Percentiles rank a stretch among this genome's conserved stretches.
Conservation (phyloP, 2,888 invertebrate species). For the Micoletzkya japonica region DNA sequence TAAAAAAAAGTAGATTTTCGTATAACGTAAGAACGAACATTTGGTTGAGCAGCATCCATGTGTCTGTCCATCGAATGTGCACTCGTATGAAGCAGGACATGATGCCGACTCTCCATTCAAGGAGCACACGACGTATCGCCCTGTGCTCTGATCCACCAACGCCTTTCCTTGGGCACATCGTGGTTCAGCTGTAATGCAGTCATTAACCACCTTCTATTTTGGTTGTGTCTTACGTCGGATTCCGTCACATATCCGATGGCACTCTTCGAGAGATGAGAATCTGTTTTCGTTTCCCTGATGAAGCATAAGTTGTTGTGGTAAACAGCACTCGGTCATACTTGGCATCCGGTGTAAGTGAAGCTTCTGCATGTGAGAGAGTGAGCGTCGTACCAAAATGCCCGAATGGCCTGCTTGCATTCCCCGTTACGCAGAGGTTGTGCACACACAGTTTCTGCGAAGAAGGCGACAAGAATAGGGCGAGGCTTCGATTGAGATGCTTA, state of each 20-base stretch:
- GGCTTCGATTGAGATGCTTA: conserved; percentile 26
- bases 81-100: conserved; percentile 53
- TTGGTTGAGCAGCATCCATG: conserved; percentile 53
- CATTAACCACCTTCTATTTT: neutral
- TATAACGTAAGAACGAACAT: conserved; percentile 4
- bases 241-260: conserved; percentile 37
- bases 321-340: neutral
- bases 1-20: neutral
- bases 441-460: conserved; percentile 46
- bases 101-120: conserved; percentile 29
- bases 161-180: conserved; percentile 22
- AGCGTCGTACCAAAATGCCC: conserved; percentile 41
- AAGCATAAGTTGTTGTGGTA: neutral
- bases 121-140: conserved; percentile 2
- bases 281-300: conserved; percentile 50
- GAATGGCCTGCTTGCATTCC: conserved; percentile 49
- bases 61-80: conserved; percentile 46
- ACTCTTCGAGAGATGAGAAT: conserved; percentile 47
- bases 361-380: conserved; percentile 1
- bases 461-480: too few relatives aligned
- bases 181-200: conserved; percentile 15
- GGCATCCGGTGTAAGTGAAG: conserved; percentile 25
- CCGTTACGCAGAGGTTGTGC: conserved; percentile 47
- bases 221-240: conserved; percentile 4
- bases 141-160: neutral